Evolutionary conservation across 2,797 vertebrate species (phyloP).

Genomic region (Ibycter americanus): DNA sequence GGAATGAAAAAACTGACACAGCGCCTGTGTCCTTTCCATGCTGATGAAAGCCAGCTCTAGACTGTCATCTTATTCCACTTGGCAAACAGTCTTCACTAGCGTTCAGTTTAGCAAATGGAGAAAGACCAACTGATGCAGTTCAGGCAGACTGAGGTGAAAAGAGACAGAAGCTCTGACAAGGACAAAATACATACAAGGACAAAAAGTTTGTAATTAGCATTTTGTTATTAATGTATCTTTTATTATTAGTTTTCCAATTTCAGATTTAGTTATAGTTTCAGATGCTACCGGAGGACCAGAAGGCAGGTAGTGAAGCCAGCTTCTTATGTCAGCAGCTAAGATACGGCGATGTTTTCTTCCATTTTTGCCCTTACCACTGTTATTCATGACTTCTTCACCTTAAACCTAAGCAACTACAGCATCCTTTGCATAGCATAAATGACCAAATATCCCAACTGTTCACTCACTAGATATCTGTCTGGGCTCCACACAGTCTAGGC

Average conservation of each 20-base stretch:
- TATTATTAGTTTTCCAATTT: neutral
- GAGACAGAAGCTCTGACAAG: neutral
- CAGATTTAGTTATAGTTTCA: neutral
- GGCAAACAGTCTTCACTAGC: neutral
- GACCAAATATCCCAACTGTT: neutral
- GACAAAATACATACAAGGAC: neutral
- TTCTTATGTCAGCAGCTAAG: neutral
- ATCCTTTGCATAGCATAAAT: neutral
- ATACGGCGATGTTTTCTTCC: accelerated
- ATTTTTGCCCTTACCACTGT: neutral
- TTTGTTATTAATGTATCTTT: neutral
- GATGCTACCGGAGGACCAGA: neutral
- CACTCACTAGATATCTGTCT: accelerated
- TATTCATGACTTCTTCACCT: neutral
- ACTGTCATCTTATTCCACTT: neutral
- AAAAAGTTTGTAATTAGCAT: neutral
- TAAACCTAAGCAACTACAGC: neutral
- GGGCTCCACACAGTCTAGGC: neutral
- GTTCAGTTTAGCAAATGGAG: neutral
- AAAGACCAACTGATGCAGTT: neutral
- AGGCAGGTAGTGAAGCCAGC: neutral
- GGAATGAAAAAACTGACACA: neutral
- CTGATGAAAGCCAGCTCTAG: neutral
- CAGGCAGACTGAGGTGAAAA: neutral
- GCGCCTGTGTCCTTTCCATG: neutral